Evolutionary conservation across 2,797 vertebrate genomes (phyloP).

Genomic region (Lagorchestes hirsutus): DNA sequence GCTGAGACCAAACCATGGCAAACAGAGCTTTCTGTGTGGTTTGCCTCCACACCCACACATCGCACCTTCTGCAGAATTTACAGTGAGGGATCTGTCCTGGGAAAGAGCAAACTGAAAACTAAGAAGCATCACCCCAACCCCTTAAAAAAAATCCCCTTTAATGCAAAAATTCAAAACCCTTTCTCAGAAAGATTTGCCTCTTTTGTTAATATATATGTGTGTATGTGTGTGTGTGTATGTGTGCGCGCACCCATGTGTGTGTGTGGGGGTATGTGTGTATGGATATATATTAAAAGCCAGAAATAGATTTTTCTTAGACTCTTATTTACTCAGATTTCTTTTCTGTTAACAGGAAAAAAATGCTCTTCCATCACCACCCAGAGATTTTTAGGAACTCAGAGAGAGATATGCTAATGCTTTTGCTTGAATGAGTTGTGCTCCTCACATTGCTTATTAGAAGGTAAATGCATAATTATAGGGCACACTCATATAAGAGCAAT

Average conservation of each 20-base stretch:
- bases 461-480: constrained; percentile 65
- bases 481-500: constrained; percentile 61
- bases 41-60: constrained; percentile 81
- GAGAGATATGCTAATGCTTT: constrained; percentile 20
- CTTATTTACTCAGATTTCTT: constrained; percentile 66
- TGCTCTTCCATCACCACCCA: constrained; percentile 25
- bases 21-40: constrained; percentile 76
- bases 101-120: constrained; percentile 67
- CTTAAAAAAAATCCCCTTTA: constrained; percentile 49
- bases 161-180: constrained; percentile 60
- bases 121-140: constrained; percentile 63
- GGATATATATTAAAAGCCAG: constrained; percentile 36
- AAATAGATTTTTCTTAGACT: constrained; percentile 70
- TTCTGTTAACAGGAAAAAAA: constrained; percentile 46
- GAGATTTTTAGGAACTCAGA: constrained; percentile 65
- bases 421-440: constrained; percentile 51
- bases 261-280: not conserved
- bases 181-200: constrained; percentile 76
- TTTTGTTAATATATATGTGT: constrained; percentile 66
- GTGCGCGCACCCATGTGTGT: too few species aligned
- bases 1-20: constrained; percentile 65
- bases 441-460: constrained; percentile 53
- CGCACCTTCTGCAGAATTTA: constrained; percentile 60
- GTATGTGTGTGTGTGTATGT: not conserved
- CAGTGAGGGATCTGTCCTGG: constrained; percentile 71